A percentile compares a stretch with the other conserved stretches of the same genome.
Conservation (phyloP, 2,113 vertebrate species). For the Ammodramus savannarum region DNA sequence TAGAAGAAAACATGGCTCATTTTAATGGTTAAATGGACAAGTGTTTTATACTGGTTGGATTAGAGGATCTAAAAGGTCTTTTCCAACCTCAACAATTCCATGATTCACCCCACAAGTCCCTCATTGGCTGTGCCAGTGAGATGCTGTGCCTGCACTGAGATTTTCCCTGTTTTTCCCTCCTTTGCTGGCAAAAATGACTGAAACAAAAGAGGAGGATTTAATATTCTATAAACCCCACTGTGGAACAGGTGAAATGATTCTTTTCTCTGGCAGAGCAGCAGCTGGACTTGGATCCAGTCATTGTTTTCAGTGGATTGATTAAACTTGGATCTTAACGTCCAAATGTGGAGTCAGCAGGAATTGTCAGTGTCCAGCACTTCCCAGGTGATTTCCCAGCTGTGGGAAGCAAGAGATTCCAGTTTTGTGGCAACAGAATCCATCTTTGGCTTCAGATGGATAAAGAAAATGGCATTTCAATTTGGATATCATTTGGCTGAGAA, state of each 20-base stretch:
- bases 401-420: not conserved
- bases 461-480: not conserved
- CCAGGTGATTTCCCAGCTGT: not conserved
- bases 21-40: not conserved
- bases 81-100: not conserved
- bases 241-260: not conserved
- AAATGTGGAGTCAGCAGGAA: not conserved
- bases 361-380: not conserved
- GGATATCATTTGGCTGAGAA: not conserved
- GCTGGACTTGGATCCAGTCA: not conserved
- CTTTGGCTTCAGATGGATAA: not conserved
- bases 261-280: not conserved
- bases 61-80: not conserved
- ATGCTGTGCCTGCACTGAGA: not conserved
- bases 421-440: not conserved
- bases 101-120: not conserved
- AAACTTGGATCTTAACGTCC: not conserved
- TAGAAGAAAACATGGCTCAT: not conserved
- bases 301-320: constrained; percentile 9
- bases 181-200: not conserved
- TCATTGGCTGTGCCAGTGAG: not conserved
- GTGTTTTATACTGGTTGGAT: not conserved
- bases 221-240: not conserved
- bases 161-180: not conserved
- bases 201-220: not conserved